Base-by-base conservation (phyloP, 1,140 invertebrate genomes). In the Arctopsyche grandis region DNA sequence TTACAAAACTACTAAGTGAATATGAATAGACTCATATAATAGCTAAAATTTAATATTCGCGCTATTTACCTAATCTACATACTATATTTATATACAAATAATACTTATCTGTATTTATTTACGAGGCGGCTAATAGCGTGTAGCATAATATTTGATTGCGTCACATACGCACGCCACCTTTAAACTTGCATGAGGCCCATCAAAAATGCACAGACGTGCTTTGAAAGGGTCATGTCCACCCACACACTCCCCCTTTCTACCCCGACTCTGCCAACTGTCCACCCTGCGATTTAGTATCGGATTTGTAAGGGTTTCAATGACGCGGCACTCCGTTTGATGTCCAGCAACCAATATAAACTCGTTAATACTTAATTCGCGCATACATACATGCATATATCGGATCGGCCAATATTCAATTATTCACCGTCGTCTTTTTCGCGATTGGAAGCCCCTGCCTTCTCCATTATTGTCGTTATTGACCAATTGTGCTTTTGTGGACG, bases 241-340 rank as follows among this genome's bases (percentile, higher is more conserved):
- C n/a, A n/a, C n/a, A n/a, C n/a, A n/a, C n/a, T n/a, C n/a, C n/a
- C 63, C 63, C 10, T 12, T 66, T 66, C 29, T 38, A 38, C 29
- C 29, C 7, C 29, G 1, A 38, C 29, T 7, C 29, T 4, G 7
- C 29, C 29, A 38, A 38, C 29, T 38, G 29, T 38, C 29, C 29
- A 38, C 29, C 29, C 29, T 7, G 29, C 29, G 29, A 38, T 38
- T 66, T 66, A 66, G 63, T 66, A 66, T 66, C 63, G 63, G 63
- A 66, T 66, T 66, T 66, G 24, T 66, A 66, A 66, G 63, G 63
- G 63, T 66, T 26, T 66, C 63, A 24, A 66, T 66, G 63, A 66
- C 63, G 16, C 24, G 24, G 3, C 56, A 3, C 63, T 29, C 10
- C 63, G 63, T 66, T 66, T 66, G 63, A 66, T 66, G 63, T 66